Percentiles rank a stretch among this genome's conserved stretches.
phyloP scores from a whole-genome alignment of 1,140 invertebrate genomes.

The Drosophila miranda region DNA sequence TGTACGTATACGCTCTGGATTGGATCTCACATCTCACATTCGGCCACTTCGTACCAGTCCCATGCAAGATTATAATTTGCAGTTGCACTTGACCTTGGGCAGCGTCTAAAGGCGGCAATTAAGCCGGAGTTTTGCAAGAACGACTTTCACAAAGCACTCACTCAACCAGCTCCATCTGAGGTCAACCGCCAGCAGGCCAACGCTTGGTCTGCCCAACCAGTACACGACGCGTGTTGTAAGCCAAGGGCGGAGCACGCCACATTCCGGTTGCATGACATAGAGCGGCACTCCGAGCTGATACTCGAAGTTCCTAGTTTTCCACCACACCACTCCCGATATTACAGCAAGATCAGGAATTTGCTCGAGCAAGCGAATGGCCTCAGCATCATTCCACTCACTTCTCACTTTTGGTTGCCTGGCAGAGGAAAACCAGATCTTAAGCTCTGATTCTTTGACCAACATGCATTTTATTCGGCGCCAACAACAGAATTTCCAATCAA shows the following conservation, averaged over 20 bases:
- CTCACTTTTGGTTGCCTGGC: neutral
- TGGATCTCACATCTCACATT: constrained; percentile 25
- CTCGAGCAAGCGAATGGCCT: neutral
- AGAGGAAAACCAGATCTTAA: neutral
- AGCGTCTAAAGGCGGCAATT: constrained; percentile 54
- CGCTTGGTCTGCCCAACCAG: no score
- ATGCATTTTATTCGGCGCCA: constrained; percentile 72
- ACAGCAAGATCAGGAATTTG: neutral
- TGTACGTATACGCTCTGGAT: constrained; percentile 19
- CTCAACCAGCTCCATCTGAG: constrained; percentile 46
- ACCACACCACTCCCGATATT: constrained; percentile 1
- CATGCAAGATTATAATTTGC: constrained; percentile 65
- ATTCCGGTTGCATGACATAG: constrained; percentile 53
- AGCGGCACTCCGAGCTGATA: neutral
- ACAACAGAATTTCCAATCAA: constrained; percentile 63
- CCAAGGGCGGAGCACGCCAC: constrained; percentile 52
- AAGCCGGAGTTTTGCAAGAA: constrained; percentile 74
- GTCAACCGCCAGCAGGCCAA: constrained; percentile 36
- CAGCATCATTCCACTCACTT: neutral
- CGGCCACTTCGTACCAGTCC: constrained; percentile 4
- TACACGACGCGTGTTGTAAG: neutral
- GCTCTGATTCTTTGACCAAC: constrained; percentile 55
- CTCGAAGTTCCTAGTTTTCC: constrained; percentile 17
- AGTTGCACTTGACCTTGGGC: constrained; percentile 80
- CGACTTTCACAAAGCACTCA: constrained; percentile 77